Conservation (phyloP, 2,888 invertebrate species). For the Drosophila helvetica region DNA sequence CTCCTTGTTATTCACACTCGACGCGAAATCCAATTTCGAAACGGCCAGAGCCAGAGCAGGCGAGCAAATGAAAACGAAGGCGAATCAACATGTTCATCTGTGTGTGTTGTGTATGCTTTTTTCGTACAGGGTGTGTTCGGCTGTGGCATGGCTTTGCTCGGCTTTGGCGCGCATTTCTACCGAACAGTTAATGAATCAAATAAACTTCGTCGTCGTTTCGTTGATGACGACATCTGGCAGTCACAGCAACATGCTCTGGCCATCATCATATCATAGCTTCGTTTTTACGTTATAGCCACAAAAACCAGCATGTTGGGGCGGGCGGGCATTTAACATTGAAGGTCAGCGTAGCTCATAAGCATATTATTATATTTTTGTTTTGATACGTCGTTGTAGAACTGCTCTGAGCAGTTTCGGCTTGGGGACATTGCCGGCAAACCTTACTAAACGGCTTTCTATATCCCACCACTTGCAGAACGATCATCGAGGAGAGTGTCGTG, state of each 20-base stretch:
- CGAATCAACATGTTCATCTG: slow-evolving; percentile 8
- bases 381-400: slow-evolving; percentile 46
- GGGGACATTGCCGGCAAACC: slow-evolving; percentile 10
- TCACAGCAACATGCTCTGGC: slow-evolving; percentile 23
- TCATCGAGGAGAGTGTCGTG: slow-evolving; percentile 81
- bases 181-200: slow-evolving; percentile 11
- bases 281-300: slow-evolving; percentile 53
- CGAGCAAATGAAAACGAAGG: slow-evolving; percentile 27
- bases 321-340: slow-evolving; percentile 40
- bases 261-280: slow-evolving; percentile 50
- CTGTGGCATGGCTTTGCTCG: slow-evolving; percentile 18
- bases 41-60: not conserved
- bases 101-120: not conserved
- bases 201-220: slow-evolving; percentile 18
- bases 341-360: slow-evolving; percentile 56
- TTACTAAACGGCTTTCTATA: slow-evolving; percentile 4
- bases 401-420: slow-evolving; percentile 3
- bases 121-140: slow-evolving; percentile 35
- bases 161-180: slow-evolving; percentile 58
- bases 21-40: slow-evolving; percentile 48
- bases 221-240: slow-evolving; percentile 63
- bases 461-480: slow-evolving; percentile 73
- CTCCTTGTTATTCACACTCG: slow-evolving; percentile 64
- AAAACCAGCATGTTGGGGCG: slow-evolving; percentile 26
- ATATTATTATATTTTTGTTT: slow-evolving; percentile 64